Conservation (phyloP, 1,140 invertebrate genomes). For the Cydia strobilella region DNA sequence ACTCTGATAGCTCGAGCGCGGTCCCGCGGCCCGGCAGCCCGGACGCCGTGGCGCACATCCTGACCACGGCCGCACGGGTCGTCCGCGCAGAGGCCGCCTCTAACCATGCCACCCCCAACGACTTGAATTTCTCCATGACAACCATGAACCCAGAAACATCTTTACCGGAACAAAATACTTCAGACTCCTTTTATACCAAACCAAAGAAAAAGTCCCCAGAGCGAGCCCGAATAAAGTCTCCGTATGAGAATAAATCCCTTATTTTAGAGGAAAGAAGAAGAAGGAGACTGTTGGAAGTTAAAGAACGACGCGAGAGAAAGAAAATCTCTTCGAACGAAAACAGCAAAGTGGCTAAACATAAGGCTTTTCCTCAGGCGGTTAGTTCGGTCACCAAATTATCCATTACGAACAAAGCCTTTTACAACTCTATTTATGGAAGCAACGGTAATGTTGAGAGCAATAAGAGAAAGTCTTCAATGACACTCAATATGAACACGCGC, state of each 20-base stretch:
- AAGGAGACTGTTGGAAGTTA: constrained; percentile 65
- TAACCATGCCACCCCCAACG: constrained; percentile 43
- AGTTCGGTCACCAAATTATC: constrained; percentile 71
- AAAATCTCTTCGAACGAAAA: constrained; percentile 59
- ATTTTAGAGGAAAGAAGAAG: constrained; percentile 68
- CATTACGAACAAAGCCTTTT: constrained; percentile 73
- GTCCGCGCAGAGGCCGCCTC: constrained; percentile 34
- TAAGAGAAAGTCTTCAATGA: constrained; percentile 10
- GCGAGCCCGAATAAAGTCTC: constrained; percentile 66
- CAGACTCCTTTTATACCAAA: constrained; percentile 39
- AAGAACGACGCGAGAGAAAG: constrained; percentile 62
- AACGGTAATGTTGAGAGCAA: constrained; percentile 32
- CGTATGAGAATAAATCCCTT: constrained; percentile 66
- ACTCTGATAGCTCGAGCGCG: background rate
- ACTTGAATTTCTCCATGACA: constrained; percentile 51
- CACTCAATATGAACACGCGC: constrained; percentile 39
- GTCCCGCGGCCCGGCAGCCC: background rate
- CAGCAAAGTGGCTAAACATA: constrained; percentile 61
- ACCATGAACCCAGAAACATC: constrained; percentile 53
- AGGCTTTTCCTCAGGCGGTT: constrained; percentile 54
- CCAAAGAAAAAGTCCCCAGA: constrained; percentile 56
- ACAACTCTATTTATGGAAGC: constrained; percentile 71
- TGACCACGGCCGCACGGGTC: background rate
- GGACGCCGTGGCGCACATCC: background rate
- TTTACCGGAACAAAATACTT: constrained; percentile 55